Percentiles rank a stretch among this genome's conserved stretches.
Evolutionary conservation across 2,113 vertebrate genomes (phyloP).

Genomic region (Malurus elegans): DNA sequence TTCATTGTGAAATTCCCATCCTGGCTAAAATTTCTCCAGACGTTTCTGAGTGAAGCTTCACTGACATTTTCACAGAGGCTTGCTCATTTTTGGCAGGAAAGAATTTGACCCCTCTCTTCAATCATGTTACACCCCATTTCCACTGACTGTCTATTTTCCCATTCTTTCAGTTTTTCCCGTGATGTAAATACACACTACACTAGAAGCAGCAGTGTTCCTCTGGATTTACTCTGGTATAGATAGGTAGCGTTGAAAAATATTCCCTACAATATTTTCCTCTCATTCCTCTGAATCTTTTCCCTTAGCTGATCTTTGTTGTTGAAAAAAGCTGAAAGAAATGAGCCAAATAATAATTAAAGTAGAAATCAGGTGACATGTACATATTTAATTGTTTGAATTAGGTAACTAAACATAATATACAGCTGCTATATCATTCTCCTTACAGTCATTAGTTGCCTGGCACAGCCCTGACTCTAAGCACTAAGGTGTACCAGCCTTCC

Average conservation of each 20-base stretch:
- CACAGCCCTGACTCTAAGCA: not conserved
- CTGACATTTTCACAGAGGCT: conserved; percentile 44
- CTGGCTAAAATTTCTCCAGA: conserved; percentile 7
- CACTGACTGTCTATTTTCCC: conserved; percentile 12
- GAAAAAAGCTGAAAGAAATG: not conserved
- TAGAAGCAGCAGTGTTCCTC: not conserved
- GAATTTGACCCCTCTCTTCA: conserved; percentile 33
- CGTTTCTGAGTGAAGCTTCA: conserved; percentile 34
- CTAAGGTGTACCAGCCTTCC: not conserved
- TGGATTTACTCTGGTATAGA: not conserved
- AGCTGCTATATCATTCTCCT: not conserved
- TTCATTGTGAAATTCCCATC: not conserved
- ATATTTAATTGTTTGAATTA: not conserved
- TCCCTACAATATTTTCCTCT: not conserved
- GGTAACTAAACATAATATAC: not conserved
- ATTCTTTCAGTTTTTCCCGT: conserved; percentile 1
- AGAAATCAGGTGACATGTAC: not conserved
- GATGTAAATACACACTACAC: not conserved
- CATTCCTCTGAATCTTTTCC: not conserved
- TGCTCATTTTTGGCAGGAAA: conserved; percentile 26
- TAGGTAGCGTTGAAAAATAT: not conserved
- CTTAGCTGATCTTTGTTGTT: not conserved
- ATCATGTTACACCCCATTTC: conserved; percentile 50
- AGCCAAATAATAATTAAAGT: not conserved
- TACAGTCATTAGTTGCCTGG: not conserved